These are phyloP conservation scores for Allophyes oxyacanthae DNA, from an alignment of 2,888 invertebrate genomes.

Conservation along the genomic window DNA sequence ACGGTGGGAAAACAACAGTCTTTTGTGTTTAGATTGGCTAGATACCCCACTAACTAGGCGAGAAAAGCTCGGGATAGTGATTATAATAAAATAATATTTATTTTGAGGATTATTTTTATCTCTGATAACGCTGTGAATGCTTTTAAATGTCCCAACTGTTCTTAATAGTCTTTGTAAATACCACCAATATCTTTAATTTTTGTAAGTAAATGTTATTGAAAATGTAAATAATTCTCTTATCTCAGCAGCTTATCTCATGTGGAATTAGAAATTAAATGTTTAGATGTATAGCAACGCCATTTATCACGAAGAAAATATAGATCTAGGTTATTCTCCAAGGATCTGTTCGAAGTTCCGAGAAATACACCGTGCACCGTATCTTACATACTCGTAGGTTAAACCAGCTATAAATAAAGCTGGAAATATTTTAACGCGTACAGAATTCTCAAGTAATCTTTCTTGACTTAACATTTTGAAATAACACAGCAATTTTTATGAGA, in stretches of 20 bases:
- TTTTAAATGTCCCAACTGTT: no score
- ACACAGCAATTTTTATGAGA: conserved; percentile 3
- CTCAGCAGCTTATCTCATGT: conserved; percentile 1
- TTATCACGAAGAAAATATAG: conserved; percentile 53
- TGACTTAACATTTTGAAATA: conserved; percentile 32
- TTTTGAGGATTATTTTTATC: not conserved
- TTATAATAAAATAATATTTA: no score
- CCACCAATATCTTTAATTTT: no score
- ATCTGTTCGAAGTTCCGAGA: conserved; percentile 40
- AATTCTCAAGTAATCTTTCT: conserved; percentile 35
- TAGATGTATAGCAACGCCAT: conserved; percentile 38
- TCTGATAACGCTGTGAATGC: not conserved
- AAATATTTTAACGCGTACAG: conserved; percentile 39
- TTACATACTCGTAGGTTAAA: conserved; percentile 42
- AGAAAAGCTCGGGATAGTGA: not conserved
- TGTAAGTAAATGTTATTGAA: no score
- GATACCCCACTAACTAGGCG: conserved; percentile 11
- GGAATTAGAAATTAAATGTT: conserved; percentile 49
- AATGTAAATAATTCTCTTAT: no score
- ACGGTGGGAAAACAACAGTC: conserved; percentile 56
- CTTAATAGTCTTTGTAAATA: no score
- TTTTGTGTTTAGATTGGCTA: conserved; percentile 39
- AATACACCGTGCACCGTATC: conserved; percentile 39
- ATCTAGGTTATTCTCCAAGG: conserved; percentile 51
- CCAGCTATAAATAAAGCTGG: conserved; percentile 48